Conservation (phyloP, 2,888 invertebrate genomes). For the Nemoura dubitans region DNA sequence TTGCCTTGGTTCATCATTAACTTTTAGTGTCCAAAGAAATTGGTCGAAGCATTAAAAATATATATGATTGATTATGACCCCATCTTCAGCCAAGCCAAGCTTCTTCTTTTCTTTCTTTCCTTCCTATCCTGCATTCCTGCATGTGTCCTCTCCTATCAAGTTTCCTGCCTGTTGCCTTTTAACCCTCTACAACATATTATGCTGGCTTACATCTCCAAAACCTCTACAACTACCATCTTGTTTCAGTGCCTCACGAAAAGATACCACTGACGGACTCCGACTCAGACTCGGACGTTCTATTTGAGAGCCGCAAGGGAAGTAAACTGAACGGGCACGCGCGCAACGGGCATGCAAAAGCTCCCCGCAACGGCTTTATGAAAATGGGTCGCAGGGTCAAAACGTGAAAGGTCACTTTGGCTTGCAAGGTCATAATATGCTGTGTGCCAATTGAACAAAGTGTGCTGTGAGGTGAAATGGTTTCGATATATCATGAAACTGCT, state of each 20-base stretch:
- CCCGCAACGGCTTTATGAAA: constrained; percentile 66
- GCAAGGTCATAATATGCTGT: not conserved
- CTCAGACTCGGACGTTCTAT: constrained; percentile 85
- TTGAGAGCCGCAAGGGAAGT: constrained; percentile 69
- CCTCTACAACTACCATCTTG: not conserved
- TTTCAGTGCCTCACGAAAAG: constrained; percentile 69
- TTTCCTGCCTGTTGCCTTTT: no score
- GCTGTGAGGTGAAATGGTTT: not conserved
- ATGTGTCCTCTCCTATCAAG: no score
- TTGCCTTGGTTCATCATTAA: no score
- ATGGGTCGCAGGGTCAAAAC: constrained; percentile 65
- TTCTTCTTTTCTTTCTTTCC: no score
- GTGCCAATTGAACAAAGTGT: not conserved
- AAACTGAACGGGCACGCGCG: constrained; percentile 62
- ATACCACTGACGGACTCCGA: constrained; percentile 78
- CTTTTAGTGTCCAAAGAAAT: no score
- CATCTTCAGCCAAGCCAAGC: no score
- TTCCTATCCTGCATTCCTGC: no score
- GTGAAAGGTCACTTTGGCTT: constrained; percentile 55
- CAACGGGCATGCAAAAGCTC: constrained; percentile 64
- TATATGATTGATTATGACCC: no score
- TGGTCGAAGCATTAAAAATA: no score
- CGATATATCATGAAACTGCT: not conserved
- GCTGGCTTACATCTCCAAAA: not conserved
- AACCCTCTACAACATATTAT: no score